A percentile compares a stretch with the other conserved stretches of the same genome.
Evolutionary conservation across 2,113 vertebrate species (phyloP).

Genomic region (Danio rerio): GRCz12tu NC_133192.1:7516001-7516500

Average conservation of each 20-base stretch:
- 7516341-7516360: background rate
- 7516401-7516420: slow-evolving; percentile 37
- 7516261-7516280: background rate
- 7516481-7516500: slow-evolving; percentile 67
- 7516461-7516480: slow-evolving; percentile 67
- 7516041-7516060: slow-evolving; percentile 48
- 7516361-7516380: background rate
- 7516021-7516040: slow-evolving; percentile 26
- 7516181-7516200: slow-evolving; percentile 30
- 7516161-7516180: background rate
- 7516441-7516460: slow-evolving; percentile 67
- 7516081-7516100: background rate
- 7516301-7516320: background rate
- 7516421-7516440: slow-evolving; percentile 45
- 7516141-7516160: slow-evolving; percentile 1
- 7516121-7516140: background rate
- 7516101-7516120: background rate
- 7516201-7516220: slow-evolving; percentile 54
- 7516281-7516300: background rate
- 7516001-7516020: too few relatives aligned
- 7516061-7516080: slow-evolving; percentile 43
- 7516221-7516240: slow-evolving; percentile 61
- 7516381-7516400: background rate
- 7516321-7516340: background rate
- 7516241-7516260: slow-evolving; percentile 5